Percentiles rank a stretch among this genome's conserved stretches.
Conservation (phyloP, 2,113 vertebrate species). For the Paedocypris sp. region DNA sequence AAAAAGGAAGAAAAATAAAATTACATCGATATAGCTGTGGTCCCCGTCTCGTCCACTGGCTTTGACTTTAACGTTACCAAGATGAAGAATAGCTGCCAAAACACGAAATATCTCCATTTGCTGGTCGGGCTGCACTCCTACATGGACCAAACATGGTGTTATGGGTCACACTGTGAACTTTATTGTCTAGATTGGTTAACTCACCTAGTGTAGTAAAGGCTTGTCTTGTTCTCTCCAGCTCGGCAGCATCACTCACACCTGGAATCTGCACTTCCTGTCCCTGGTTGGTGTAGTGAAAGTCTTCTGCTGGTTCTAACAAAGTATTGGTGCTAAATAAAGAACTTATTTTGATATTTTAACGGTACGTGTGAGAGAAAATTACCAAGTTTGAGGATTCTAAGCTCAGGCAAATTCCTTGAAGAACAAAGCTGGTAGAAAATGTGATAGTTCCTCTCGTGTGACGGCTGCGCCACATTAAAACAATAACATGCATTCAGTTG, state of each 20-base stretch:
- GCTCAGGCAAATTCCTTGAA: constrained; percentile 52
- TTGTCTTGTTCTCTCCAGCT: constrained; percentile 54
- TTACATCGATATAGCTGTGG: constrained; percentile 56
- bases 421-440: constrained; percentile 71
- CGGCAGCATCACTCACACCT: constrained; percentile 46
- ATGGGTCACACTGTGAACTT: neutral
- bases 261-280: constrained; percentile 47
- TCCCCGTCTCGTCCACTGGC: constrained; percentile 53
- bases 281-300: constrained; percentile 62
- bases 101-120: constrained; percentile 69
- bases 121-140: constrained; percentile 60
- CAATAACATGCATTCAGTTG: neutral
- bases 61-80: constrained; percentile 60
- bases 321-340: no score
- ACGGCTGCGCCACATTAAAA: constrained; percentile 38
- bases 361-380: constrained; percentile 12
- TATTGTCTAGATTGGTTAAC: neutral
- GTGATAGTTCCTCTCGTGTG: constrained; percentile 65
- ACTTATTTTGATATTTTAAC: neutral
- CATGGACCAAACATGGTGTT: neutral
- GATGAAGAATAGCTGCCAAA: constrained; percentile 62
- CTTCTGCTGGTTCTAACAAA: constrained; percentile 58
- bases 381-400: constrained; percentile 60
- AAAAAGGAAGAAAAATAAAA: no score
- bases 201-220: constrained; percentile 62